Evolutionary conservation across 2,113 vertebrate species (phyloP).

Genomic region (Microtus pennsylvanicus): DNA sequence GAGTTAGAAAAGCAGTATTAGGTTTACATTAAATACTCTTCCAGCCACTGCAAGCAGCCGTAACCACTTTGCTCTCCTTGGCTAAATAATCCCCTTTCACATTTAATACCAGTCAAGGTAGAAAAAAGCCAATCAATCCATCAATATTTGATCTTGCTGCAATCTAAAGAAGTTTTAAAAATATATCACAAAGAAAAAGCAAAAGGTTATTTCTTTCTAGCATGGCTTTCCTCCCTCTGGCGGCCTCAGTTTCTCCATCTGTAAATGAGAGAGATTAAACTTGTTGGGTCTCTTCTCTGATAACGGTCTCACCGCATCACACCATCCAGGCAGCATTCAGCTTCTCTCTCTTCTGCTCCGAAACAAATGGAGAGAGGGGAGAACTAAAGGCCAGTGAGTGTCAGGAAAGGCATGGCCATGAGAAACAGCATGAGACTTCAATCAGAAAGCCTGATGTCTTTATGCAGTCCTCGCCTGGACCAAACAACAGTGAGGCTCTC

Average conservation of each 20-base stretch:
- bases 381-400: not conserved
- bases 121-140: slow-evolving; percentile 32
- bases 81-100: not conserved
- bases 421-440: not conserved
- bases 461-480: no score
- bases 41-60: not conserved
- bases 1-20: not conserved
- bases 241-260: not conserved
- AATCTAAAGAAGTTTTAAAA: not conserved
- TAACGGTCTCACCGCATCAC: not conserved
- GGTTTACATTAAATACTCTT: not conserved
- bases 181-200: not conserved
- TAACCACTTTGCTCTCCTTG: not conserved
- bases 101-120: not conserved
- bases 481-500: not conserved
- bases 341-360: not conserved
- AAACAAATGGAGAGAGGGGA: not conserved
- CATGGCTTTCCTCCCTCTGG: not conserved
- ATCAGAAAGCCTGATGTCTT: not conserved
- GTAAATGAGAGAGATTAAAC: not conserved
- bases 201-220: not conserved
- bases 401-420: not conserved
- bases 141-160: not conserved
- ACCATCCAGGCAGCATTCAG: not conserved
- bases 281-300: not conserved